A percentile compares a stretch with the other conserved stretches of the same genome.
Conservation (phyloP, 2,888 invertebrate species). For the Nomada fucata region DNA sequence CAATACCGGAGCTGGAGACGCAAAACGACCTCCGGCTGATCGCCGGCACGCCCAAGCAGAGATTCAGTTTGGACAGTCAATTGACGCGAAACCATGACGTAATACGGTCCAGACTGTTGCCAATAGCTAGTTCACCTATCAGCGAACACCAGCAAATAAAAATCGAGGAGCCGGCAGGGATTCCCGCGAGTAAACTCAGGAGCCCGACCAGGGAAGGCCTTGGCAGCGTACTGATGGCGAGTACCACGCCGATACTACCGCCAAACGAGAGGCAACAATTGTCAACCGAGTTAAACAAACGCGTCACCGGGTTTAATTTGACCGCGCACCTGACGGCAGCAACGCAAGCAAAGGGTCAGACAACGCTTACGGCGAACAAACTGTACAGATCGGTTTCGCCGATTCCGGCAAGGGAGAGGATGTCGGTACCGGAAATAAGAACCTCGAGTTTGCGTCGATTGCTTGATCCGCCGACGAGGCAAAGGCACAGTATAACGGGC, state of each 20-base stretch:
- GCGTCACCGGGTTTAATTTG: not conserved
- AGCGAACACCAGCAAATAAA: slow-evolving; percentile 74
- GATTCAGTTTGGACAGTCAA: slow-evolving; percentile 80
- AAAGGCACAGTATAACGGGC: slow-evolving; percentile 80
- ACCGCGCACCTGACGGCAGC: not conserved
- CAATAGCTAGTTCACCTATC: slow-evolving; percentile 81
- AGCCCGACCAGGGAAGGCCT: slow-evolving; percentile 73
- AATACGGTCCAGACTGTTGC: slow-evolving; percentile 74
- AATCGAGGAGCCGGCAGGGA: slow-evolving; percentile 46
- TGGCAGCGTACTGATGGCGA: slow-evolving; percentile 77
- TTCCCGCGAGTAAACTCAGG: slow-evolving; percentile 28
- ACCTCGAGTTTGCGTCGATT: slow-evolving; percentile 79
- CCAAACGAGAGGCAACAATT: slow-evolving; percentile 71
- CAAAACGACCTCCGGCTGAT: slow-evolving; percentile 79
- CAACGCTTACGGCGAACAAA: slow-evolving; percentile 20
- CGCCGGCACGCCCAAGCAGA: slow-evolving; percentile 80
- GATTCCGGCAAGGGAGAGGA: slow-evolving; percentile 74
- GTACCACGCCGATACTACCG: slow-evolving; percentile 78
- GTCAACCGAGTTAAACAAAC: slow-evolving; percentile 47
- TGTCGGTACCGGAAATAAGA: slow-evolving; percentile 81
- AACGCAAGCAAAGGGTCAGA: slow-evolving; percentile 14
- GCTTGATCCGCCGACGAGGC: slow-evolving; percentile 79
- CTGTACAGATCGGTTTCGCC: slow-evolving; percentile 40
- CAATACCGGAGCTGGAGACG: slow-evolving; percentile 81
- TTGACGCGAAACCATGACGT: slow-evolving; percentile 77